Conservation (phyloP, 2,797 vertebrate genomes). For the Spatula versicolor region DNA sequence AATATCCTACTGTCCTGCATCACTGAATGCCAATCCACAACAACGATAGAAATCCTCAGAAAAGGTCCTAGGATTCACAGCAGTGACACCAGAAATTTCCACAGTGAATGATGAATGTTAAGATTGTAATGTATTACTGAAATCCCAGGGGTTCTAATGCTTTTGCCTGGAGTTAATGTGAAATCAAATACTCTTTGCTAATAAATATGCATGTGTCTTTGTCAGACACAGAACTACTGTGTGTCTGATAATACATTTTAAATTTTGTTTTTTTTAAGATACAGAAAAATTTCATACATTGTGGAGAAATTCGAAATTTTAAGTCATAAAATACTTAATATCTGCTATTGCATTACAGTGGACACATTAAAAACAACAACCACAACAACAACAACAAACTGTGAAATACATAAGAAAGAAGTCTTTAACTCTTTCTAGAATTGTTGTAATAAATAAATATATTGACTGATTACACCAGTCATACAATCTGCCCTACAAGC, state of each 20-base stretch:
- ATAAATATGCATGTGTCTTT: background rate
- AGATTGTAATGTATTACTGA: background rate
- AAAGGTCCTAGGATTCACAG: background rate
- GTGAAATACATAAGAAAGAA: background rate
- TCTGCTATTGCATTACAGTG: background rate
- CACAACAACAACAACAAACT: background rate
- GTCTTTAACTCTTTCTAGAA: background rate
- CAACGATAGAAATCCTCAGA: background rate
- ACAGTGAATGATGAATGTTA: background rate
- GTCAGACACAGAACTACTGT: background rate
- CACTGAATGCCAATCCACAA: background rate
- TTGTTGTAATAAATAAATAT: background rate
- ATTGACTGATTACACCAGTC: background rate
- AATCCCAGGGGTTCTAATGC: background rate
- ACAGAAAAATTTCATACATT: background rate
- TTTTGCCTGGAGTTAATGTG: background rate
- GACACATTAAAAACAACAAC: background rate
- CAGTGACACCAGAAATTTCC: background rate
- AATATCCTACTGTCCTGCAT: background rate
- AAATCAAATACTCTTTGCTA: background rate
- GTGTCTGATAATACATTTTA: background rate
- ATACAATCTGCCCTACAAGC: background rate
- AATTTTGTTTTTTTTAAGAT: background rate
- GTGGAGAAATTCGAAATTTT: background rate
- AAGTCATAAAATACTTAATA: background rate